Evolutionary conservation across 2,888 invertebrate species (phyloP).

Genomic region (Bugula neritina): DNA sequence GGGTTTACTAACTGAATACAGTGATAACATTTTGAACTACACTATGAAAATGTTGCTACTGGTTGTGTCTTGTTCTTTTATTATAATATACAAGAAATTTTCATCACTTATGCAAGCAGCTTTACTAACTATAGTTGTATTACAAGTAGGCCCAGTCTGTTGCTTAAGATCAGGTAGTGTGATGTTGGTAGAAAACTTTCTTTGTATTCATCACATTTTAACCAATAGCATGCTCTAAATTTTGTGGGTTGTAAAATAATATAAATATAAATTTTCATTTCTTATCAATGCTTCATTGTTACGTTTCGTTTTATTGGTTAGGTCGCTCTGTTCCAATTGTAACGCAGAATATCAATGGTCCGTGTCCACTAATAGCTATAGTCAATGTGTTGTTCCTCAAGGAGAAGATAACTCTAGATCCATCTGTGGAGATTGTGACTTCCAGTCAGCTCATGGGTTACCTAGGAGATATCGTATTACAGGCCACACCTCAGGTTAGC

Average conservation of each 20-base stretch:
- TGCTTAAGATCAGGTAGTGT: too few species aligned
- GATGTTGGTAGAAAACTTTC: too few species aligned
- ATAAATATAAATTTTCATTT: too few species aligned
- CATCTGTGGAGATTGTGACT: slow-evolving; percentile 54
- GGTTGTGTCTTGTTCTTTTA: neutral
- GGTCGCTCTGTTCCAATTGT: slow-evolving; percentile 54
- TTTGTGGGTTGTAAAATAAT: too few species aligned
- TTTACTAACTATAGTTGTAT: too few species aligned
- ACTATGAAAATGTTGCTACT: neutral
- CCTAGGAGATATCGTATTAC: slow-evolving; percentile 56
- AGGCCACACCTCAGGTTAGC: slow-evolving; percentile 53
- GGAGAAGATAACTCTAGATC: slow-evolving; percentile 52
- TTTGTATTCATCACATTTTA: too few species aligned
- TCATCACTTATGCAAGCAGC: neutral
- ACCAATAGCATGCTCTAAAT: too few species aligned
- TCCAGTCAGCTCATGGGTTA: slow-evolving; percentile 56
- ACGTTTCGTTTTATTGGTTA: slow-evolving; percentile 32
- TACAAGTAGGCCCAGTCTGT: neutral
- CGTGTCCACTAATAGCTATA: slow-evolving; percentile 60
- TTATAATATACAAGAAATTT: neutral
- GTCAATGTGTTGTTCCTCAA: slow-evolving; percentile 58
- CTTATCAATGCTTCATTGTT: neutral
- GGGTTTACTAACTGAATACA: too few species aligned
- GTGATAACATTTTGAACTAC: too few species aligned
- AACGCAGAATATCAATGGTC: slow-evolving; percentile 61